Conservation (phyloP, 2,113 vertebrate species). For the Sturnus vulgaris region DNA sequence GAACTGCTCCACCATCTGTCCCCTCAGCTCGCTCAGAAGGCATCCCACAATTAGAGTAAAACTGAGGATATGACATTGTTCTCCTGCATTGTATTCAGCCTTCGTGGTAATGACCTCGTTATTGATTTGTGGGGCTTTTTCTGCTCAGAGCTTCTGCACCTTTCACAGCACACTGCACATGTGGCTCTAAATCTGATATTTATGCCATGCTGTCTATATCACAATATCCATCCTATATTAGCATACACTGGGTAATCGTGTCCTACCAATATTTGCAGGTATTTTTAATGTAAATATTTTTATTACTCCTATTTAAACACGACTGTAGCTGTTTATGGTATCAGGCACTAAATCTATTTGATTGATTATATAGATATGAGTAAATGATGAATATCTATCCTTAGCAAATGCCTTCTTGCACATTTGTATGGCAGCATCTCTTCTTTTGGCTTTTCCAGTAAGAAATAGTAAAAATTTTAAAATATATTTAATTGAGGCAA, state of each 20-base stretch:
- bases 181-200: neutral
- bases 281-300: neutral
- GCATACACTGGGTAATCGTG: neutral
- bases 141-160: neutral
- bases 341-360: conserved; percentile 23
- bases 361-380: neutral
- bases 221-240: neutral
- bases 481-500: neutral
- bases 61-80: neutral
- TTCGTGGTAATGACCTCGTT: neutral
- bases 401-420: neutral
- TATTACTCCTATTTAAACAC: neutral
- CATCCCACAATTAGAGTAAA: neutral
- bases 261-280: neutral
- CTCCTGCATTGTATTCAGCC: neutral
- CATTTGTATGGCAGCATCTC: neutral
- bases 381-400: neutral
- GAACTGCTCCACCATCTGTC: conserved; percentile 50
- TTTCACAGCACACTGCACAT: neutral
- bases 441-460: neutral
- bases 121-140: neutral
- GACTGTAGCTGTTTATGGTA: neutral
- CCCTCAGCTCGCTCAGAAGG: conserved; percentile 7
- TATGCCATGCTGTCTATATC: neutral
- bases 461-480: neutral